Evolutionary conservation across 2,888 invertebrate species (phyloP).

Genomic region (Diarsia mendica): DNA sequence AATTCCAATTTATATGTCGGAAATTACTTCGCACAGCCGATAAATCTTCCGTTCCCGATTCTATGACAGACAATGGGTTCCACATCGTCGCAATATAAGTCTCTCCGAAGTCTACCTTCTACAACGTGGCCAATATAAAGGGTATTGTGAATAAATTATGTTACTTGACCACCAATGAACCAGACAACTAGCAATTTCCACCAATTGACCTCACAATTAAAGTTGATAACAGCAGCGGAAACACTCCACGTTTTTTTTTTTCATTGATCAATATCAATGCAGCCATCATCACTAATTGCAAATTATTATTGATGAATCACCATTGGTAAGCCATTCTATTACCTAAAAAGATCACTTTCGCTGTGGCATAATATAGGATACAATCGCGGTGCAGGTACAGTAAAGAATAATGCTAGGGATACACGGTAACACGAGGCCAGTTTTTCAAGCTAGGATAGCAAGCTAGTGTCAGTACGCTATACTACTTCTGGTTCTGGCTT

Average conservation of each 20-base stretch:
- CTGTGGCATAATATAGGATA: constrained; percentile 17
- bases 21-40: constrained; percentile 25
- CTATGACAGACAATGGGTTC: constrained; percentile 2
- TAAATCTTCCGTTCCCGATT: constrained; percentile 15
- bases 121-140: constrained; percentile 9
- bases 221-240: constrained; percentile 48
- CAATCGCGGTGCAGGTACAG: constrained; percentile 16
- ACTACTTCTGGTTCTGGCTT: too few species aligned
- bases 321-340: constrained; percentile 18
- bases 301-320: not conserved
- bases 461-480: too few species aligned
- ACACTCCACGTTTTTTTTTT: constrained; percentile 31
- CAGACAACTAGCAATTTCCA: constrained; percentile 39
- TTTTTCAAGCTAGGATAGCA: too few species aligned
- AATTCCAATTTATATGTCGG: constrained; percentile 16
- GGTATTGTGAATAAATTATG: constrained; percentile 45
- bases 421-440: too few species aligned
- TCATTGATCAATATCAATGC: constrained; percentile 9
- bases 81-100: not conserved
- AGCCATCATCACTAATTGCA: not conserved
- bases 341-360: constrained; percentile 35
- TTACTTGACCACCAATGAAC: constrained; percentile 28
- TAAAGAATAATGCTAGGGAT: not conserved
- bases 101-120: not conserved
- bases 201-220: constrained; percentile 59